Evolutionary conservation across 1,140 invertebrate species (phyloP).

Genomic region (Trypoxylus dichotomus): DNA sequence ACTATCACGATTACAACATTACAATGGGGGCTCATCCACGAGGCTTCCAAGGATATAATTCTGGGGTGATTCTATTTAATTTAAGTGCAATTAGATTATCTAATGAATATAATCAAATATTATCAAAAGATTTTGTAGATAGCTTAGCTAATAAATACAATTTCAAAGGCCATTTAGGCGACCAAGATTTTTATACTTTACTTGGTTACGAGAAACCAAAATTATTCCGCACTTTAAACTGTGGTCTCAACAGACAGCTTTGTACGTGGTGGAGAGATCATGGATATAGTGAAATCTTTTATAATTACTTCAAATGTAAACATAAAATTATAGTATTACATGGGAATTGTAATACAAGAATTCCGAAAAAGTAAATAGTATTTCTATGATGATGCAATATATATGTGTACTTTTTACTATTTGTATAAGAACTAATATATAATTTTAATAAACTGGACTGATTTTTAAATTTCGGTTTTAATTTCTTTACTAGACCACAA

Average conservation of each 20-base stretch:
- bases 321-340: constrained; percentile 76
- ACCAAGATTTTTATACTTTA: constrained; percentile 87
- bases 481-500: too few species aligned
- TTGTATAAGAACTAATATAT: too few species aligned
- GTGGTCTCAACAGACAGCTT: constrained; percentile 82
- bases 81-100: constrained; percentile 71
- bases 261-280: constrained; percentile 84
- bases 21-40: constrained; percentile 48
- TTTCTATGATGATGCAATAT: too few species aligned
- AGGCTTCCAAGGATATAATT: constrained; percentile 80
- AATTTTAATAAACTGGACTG: too few species aligned
- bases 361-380: constrained; percentile 58
- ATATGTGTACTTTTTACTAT: too few species aligned
- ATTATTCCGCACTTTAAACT: constrained; percentile 76
- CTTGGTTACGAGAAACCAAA: constrained; percentile 70
- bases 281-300: constrained; percentile 77
- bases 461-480: too few species aligned
- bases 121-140: constrained; percentile 61
- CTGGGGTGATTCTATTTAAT: constrained; percentile 76
- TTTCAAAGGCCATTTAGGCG: constrained; percentile 79
- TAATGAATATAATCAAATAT: constrained; percentile 58
- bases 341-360: constrained; percentile 82
- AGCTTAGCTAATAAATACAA: constrained; percentile 69
- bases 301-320: constrained; percentile 73
- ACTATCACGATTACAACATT: constrained; percentile 41